These are phyloP conservation scores for Neoaliturus tenellus DNA, from an alignment of 2,888 invertebrate species.

Conservation along the genomic window DNA sequence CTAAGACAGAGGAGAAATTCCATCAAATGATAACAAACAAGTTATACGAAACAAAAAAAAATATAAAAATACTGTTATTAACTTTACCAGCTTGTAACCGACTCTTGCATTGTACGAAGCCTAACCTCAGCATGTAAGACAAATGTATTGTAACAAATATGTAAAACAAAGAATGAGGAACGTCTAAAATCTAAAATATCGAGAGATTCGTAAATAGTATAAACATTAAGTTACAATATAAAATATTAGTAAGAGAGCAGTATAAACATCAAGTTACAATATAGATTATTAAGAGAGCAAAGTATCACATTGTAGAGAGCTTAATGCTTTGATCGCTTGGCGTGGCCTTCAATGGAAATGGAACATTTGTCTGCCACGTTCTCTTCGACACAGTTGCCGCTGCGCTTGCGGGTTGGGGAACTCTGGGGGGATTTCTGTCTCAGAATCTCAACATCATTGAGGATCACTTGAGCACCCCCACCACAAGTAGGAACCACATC, in stretches of 20 bases:
- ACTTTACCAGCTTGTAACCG: neutral
- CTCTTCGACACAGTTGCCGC: constrained; percentile 43
- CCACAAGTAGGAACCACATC: constrained; percentile 95
- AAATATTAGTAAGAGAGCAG: neutral
- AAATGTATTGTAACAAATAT: neutral
- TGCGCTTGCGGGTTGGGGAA: constrained; percentile 72
- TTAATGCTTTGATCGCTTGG: constrained; percentile 54
- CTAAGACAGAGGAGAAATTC: neutral
- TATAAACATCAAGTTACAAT: no score
- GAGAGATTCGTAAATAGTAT: neutral
- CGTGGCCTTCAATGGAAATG: constrained; percentile 71
- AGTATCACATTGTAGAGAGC: neutral
- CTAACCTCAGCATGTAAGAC: neutral
- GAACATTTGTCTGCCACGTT: constrained; percentile 71
- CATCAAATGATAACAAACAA: neutral
- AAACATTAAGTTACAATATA: neutral
- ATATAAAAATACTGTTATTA: neutral
- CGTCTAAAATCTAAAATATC: neutral
- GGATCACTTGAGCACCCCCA: constrained; percentile 97
- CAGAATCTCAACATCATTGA: constrained; percentile 95
- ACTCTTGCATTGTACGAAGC: neutral
- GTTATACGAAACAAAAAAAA: neutral
- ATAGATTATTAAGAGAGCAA: neutral
- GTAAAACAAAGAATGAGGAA: neutral
- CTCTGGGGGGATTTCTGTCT: constrained; percentile 86